Base-by-base conservation (phyloP, 2,797 vertebrate genomes). In the Muscicapa comitata region DNA sequence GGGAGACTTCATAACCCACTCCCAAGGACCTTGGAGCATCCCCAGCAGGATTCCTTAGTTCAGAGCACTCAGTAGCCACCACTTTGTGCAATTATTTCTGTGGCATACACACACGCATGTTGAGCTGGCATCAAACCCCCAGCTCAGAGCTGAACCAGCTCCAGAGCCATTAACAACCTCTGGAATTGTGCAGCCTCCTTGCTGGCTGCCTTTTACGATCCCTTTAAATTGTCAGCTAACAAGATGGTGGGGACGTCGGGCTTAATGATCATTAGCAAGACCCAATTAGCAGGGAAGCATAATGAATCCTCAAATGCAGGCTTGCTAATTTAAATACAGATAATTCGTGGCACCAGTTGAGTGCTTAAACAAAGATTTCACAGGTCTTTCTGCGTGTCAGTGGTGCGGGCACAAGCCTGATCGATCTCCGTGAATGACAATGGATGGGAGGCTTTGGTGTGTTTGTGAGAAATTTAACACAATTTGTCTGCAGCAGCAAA, bases 171-270 rank as follows among this genome's bases (percentile, higher is more conserved):
- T 89, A 96, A 42, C 50, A 83, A 48, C 95, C 87, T 66, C 95
- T 91, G 91, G 96, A 94, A 81, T 61, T 24, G 24, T 8, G 70
- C 81, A 87, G 85, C 81, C 61, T 96, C 68, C 78, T 92, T 38
- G 78, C 91, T 78, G 91, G 54, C 79, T 92, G 89, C 87, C 61
- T 67, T 95, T 96, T 92, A 93, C 1, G 7, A 81, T 62, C 73
- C 73, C 28, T 88, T 91, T 92, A 95, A 94, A 94, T 94, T 65
- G 84, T 78, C 94, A 83, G 73, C 89, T 95, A 96, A 96, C 90
- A 96, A 93, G 94, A 93, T 95, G 95, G 95, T 4, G 70, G 73
- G 78, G 78, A 86, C 9, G 2, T 77, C 0, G 6, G 7, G 62
- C 71, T 91, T 94, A 93, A 92, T 70, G 91, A 96, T 92, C 89